These are phyloP conservation scores for Drosophila tripunctata DNA, from an alignment of 2,888 invertebrate species.

Conservation along the genomic window DNA sequence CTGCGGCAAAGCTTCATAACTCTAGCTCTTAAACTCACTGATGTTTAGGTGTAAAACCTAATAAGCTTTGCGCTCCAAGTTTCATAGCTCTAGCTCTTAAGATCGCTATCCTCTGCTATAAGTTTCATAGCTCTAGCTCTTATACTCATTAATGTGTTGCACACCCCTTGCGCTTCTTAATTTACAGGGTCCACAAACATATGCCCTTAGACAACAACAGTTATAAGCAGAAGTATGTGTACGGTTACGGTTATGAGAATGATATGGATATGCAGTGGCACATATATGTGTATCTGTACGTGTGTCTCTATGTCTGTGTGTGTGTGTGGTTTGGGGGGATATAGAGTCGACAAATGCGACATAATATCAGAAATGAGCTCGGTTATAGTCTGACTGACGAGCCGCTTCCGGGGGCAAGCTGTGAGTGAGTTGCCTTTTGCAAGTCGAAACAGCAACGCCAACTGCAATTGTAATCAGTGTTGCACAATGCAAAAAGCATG, in stretches of 20 bases:
- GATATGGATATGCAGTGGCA: conserved; percentile 5
- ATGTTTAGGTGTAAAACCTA: too few relatives aligned
- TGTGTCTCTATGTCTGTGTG: background rate
- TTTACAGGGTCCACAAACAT: background rate
- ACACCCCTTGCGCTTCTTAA: background rate
- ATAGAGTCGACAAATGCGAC: conserved; percentile 37
- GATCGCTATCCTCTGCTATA: too few relatives aligned
- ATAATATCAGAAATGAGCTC: conserved; percentile 46
- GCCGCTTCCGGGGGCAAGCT: conserved; percentile 46
- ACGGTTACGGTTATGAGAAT: conserved; percentile 30
- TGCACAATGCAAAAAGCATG: conserved; percentile 43
- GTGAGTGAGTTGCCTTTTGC: conserved; percentile 13
- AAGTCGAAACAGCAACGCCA: conserved; percentile 10
- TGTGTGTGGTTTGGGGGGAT: background rate
- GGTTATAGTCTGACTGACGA: conserved; percentile 23
- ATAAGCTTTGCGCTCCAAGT: too few relatives aligned
- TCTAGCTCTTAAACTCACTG: too few relatives aligned
- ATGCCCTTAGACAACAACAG: conserved; percentile 51
- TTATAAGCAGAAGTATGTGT: conserved; percentile 39
- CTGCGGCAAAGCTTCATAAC: too few relatives aligned
- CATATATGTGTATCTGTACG: background rate
- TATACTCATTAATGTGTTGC: background rate
- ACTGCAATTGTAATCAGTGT: conserved; percentile 43
- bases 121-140: background rate
- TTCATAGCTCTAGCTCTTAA: too few relatives aligned